Evolutionary conservation across 2,797 vertebrate species (phyloP).

Genomic region (Sebastes vulpes): DNA sequence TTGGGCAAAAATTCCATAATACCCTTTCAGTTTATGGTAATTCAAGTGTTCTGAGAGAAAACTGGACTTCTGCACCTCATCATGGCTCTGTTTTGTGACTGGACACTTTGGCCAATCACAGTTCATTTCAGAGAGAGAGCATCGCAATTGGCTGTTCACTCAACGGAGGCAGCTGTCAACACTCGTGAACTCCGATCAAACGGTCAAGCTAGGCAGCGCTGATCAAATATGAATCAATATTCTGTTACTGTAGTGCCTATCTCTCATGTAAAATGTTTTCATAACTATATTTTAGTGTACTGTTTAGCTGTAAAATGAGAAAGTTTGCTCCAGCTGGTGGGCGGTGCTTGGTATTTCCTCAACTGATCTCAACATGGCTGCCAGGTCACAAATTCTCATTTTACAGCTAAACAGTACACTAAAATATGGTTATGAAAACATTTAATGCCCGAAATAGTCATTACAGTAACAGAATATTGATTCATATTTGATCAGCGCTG

Average conservation of each 20-base stretch:
- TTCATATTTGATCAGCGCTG: no score
- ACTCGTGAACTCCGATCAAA: no score
- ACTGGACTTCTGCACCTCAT: not conserved
- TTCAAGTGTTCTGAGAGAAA: not conserved
- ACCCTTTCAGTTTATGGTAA: not conserved
- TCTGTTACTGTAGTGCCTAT: not conserved
- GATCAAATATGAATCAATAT: not conserved
- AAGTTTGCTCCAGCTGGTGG: no score
- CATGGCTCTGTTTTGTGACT: not conserved
- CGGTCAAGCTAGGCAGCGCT: not conserved
- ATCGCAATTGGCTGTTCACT: not conserved
- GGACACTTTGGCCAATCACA: not conserved
- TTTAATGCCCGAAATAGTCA: no score
- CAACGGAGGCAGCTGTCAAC: not conserved
- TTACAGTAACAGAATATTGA: no score
- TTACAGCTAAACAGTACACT: no score
- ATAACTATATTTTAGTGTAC: no score
- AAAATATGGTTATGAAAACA: no score
- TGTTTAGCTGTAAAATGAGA: no score
- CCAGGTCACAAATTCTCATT: no score
- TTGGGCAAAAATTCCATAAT: not conserved
- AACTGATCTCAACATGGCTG: no score
- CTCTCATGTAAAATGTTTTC: not conserved
- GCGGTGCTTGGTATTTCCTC: no score
- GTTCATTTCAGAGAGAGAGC: not conserved